Base-by-base conservation (phyloP, 2,113 vertebrate genomes). In the Cisticola juncidis region DNA sequence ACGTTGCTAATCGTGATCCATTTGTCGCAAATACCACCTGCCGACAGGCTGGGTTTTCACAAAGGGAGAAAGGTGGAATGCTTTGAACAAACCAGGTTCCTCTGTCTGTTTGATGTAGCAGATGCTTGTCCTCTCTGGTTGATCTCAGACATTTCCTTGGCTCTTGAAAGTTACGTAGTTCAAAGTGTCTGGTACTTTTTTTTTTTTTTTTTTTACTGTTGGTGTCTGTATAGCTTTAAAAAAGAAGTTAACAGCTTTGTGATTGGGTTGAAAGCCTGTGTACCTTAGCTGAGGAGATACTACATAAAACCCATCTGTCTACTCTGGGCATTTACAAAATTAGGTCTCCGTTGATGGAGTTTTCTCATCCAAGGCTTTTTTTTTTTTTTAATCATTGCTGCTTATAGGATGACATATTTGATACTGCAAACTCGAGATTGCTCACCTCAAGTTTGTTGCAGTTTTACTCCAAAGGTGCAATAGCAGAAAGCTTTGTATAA, bases 21-120 rank as follows among this genome's bases (percentile, higher is more conserved):
- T 54, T 50, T 18, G 31, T 58, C 9, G 2, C 69, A 65, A 40
- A 42, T 50, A 31, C 57, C 90, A 53, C 95, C 66, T 85, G 90
- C 81, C 4, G 3, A 23, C 66, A 25, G 8, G 61, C 56, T 25
- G 65, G 57, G 20, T 3, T 51, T 50, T 50, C 65, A 25, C 38
- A 20, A 5, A 15, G 62, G 31, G 20, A n/a, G 36, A 28, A 72
- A 80, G 78, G 65, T 31, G 40, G 85, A 91, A 93, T 45, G 81
- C 74, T 88, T 90, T 76, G 61, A 88, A 64, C 66, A 58, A 79
- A 42, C 51, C 40, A 17, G 0, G 28, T 33, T 70, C 24, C 14
- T 69, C 61, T 24, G 48, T 19, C 58, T 26, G 73, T 93, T 92
- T 80, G 94, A 95, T 88, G 87, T 48, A 72, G 81, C 85, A 92